These are phyloP conservation scores for Podilymbus podiceps DNA, from an alignment of 2,113 vertebrate genomes.

Conservation along the genomic window DNA sequence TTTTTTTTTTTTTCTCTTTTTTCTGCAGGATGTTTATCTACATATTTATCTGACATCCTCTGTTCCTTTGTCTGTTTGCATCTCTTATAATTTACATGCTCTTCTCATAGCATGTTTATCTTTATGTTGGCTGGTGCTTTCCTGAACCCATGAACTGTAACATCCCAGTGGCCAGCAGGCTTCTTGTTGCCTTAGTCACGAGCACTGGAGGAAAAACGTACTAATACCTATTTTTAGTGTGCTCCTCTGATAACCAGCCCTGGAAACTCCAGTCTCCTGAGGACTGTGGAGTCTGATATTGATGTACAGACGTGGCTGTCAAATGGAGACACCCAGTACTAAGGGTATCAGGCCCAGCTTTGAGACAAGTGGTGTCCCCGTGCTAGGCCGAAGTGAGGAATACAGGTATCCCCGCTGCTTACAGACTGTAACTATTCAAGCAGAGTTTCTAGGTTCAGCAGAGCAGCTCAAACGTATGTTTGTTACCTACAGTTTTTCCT, in stretches of 20 bases:
- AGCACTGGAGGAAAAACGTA: neutral
- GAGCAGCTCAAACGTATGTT: neutral
- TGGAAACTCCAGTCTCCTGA: neutral
- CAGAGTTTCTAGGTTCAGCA: neutral
- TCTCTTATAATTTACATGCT: neutral
- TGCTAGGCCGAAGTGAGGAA: neutral
- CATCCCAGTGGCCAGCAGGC: neutral
- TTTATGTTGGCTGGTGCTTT: neutral
- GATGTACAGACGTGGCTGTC: neutral
- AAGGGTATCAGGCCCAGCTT: neutral
- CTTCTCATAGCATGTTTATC: neutral
- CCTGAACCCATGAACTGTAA: neutral
- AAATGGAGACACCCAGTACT: neutral
- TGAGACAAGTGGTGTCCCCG: neutral
- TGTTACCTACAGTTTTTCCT: neutral
- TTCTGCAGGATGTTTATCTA: neutral
- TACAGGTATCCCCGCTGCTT: neutral
- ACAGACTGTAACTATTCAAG: neutral
- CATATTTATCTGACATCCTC: neutral
- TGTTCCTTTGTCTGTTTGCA: neutral
- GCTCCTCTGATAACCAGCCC: neutral
- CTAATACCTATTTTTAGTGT: neutral
- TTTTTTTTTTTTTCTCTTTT: neutral
- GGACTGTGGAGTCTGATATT: no score
- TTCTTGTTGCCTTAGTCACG: neutral